Base-by-base conservation (phyloP, 2,113 vertebrate genomes). In the Bubo bubo region DNA sequence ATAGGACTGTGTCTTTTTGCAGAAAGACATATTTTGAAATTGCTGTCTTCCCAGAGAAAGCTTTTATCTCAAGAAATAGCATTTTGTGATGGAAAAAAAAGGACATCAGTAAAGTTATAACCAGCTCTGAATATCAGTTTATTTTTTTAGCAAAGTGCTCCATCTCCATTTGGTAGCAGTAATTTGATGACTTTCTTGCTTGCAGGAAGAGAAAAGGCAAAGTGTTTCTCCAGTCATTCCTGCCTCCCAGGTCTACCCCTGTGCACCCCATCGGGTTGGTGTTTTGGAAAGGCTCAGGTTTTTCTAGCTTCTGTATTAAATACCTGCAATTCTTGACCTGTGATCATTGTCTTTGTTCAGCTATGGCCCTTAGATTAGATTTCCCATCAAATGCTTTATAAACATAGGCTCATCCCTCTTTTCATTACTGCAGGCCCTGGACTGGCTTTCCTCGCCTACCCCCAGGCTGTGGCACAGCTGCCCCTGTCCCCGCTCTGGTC, bases 401-500 rank as follows among this genome's bases (percentile, higher is more conserved):
- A 93, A 50, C 14, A 1, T 4, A n/a, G 26, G 12, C 32, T 66
- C 14, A 63, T 55, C 20, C 9, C 27, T 80, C 19, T 83, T 93
- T 71, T 85, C 27, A 4, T 83, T 79, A 9, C 79, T 28, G 18
- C 84, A 99, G 99, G 99, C 53, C 99, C 99, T 23, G 99, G 99
- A 47, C 93, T 99, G 97, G 99, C 99, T 10, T 99, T 99, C 96
- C 97, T 99, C 8, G 99, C 99, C 28, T 99, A 99, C 95, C 99
- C 99, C 0, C 98, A 99, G 96, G 99, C 99, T 0, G 99, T 99
- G 77, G 99, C 99, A 10, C 98, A 99, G 97, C 97, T 99, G 62
- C 99, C 99, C 50, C 97, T 99, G 98, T 99, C 99, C 9, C 98
- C 99, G 0, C 98, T 99, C 20, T 99, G 99, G 99, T 99, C 99